A percentile compares a stretch with the other conserved stretches of the same genome.
Conservation (phyloP, 2,113 vertebrate species). For the Hylia prasina region DNA sequence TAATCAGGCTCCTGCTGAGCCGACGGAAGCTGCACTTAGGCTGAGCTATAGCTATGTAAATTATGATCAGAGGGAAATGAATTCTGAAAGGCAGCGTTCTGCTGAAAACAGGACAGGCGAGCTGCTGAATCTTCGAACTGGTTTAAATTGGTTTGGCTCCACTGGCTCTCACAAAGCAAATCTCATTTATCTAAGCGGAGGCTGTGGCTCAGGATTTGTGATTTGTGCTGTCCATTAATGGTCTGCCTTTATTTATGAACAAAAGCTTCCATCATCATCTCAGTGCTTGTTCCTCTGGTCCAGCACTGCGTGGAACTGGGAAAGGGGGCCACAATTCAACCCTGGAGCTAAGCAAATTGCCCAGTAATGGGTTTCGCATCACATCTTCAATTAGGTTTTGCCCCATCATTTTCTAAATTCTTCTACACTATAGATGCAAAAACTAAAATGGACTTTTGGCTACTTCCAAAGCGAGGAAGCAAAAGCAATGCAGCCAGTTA, state of each 20-base stretch:
- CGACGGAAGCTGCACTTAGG: background rate
- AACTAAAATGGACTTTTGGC: background rate
- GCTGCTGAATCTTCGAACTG: conserved; percentile 27
- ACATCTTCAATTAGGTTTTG: background rate
- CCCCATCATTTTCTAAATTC: background rate
- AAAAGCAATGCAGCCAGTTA: background rate
- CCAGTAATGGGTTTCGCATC: background rate
- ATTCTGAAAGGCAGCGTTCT: conserved; percentile 14
- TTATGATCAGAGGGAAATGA: conserved; percentile 7
- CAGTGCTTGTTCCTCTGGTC: background rate
- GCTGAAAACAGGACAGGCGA: background rate
- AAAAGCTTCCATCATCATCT: conserved; percentile 21
- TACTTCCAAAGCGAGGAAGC: background rate
- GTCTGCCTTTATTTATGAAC: conserved; percentile 12
- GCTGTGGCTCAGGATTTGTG: background rate
- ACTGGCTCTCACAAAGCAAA: background rate
- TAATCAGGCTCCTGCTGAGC: conserved; percentile 20
- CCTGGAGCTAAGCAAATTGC: background rate
- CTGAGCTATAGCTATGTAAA: conserved; percentile 5
- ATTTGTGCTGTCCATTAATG: background rate
- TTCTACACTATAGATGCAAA: background rate
- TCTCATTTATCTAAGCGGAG: background rate
- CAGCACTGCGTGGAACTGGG: background rate
- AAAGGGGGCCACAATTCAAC: background rate
- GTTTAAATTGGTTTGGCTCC: conserved; percentile 41